Conservation (phyloP, 1,140 invertebrate genomes). For the Eumaeus atala region DNA sequence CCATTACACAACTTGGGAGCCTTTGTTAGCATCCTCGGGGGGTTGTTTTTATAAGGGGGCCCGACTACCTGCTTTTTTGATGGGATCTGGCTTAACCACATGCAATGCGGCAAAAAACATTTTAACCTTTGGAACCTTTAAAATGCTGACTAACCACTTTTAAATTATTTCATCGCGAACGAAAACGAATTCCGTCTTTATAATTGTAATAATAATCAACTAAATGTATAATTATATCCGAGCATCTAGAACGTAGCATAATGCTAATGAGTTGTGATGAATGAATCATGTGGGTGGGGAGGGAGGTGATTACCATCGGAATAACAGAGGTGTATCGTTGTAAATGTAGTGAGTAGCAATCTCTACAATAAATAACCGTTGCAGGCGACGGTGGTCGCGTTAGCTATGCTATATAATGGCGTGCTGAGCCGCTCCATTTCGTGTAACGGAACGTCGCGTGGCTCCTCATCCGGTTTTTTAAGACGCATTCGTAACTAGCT, state of each 20-base stretch:
- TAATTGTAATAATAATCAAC: neutral
- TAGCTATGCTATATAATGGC: conserved; percentile 49
- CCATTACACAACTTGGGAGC: conserved; percentile 30
- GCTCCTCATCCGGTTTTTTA: conserved; percentile 34
- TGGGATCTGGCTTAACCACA: neutral
- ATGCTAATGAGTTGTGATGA: conserved; percentile 2
- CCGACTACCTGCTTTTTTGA: conserved; percentile 31
- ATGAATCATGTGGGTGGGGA: conserved; percentile 6
- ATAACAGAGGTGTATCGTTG: neutral
- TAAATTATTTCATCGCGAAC: no score
- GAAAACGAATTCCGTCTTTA: conserved; percentile 1
- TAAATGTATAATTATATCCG: conserved; percentile 1
- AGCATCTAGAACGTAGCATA: neutral
- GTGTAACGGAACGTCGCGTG: conserved; percentile 52
- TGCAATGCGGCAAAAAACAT: conserved; percentile 2
- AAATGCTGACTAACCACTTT: no score
- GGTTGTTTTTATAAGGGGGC: conserved; percentile 30
- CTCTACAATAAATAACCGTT: conserved; percentile 19
- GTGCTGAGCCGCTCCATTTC: conserved; percentile 57
- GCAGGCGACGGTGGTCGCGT: conserved; percentile 27
- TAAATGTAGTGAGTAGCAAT: conserved; percentile 3
- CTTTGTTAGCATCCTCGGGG: conserved; percentile 26
- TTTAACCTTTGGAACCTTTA: neutral
- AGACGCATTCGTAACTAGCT: conserved; percentile 27
- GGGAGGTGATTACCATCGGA: neutral